Evolutionary conservation across 1,140 invertebrate genomes (phyloP).

Genomic region (Maconellicoccus hirsutus): DNA sequence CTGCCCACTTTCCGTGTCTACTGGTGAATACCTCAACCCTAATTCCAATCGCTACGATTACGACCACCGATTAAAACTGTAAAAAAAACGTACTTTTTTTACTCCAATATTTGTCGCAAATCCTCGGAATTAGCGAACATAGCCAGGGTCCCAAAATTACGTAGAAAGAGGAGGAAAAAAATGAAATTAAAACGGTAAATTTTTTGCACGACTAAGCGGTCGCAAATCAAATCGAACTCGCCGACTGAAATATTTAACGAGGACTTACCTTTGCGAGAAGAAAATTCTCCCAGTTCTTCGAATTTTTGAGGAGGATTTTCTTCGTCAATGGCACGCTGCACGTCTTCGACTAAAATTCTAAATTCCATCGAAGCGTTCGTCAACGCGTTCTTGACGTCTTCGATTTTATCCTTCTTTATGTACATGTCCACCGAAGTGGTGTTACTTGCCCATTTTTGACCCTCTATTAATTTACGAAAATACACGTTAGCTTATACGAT

Average conservation of each 20-base stretch:
- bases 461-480: constrained; percentile 28
- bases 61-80: too few relatives aligned
- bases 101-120: neutral
- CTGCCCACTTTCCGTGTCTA: too few relatives aligned
- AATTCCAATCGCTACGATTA: neutral
- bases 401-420: constrained; percentile 28
- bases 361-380: constrained; percentile 38
- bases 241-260: neutral
- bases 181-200: too few relatives aligned
- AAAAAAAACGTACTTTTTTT: neutral
- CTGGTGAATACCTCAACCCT: too few relatives aligned
- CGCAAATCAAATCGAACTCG: too few relatives aligned
- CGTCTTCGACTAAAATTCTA: constrained; percentile 54
- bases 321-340: constrained; percentile 60
- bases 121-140: neutral
- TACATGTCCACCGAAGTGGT: constrained; percentile 29
- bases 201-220: too few relatives aligned
- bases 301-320: constrained; percentile 55
- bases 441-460: constrained; percentile 30
- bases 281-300: constrained; percentile 48
- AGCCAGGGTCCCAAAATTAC: neutral
- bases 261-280: constrained; percentile 55
- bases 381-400: constrained; percentile 30
- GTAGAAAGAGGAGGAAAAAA: too few relatives aligned
- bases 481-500: neutral